Evolutionary conservation across 2,888 invertebrate species (phyloP).

Genomic region (Nemotelus nigrinus): DNA sequence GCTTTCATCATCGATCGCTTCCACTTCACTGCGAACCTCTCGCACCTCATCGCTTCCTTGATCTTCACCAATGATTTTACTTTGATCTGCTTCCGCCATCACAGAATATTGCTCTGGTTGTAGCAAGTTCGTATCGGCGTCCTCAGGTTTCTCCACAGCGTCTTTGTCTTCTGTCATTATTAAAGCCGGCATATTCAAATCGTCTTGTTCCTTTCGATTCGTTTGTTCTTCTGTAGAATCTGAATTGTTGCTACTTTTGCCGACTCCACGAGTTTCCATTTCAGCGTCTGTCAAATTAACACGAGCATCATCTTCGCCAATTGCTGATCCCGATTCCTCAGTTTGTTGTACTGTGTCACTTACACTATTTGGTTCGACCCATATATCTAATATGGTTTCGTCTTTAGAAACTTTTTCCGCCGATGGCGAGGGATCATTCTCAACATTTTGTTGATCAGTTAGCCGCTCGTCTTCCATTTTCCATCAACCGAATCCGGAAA

Average conservation of each 20-base stretch:
- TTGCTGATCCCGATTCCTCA: conserved; percentile 4
- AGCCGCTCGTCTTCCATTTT: conserved; percentile 30
- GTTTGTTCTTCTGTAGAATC: too few species aligned
- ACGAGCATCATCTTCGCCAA: conserved; percentile 6
- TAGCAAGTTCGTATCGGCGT: neutral
- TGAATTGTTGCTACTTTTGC: neutral
- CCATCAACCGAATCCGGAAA: neutral
- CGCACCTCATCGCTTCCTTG: neutral
- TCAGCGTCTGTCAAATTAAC: conserved; percentile 30
- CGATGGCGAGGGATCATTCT: neutral
- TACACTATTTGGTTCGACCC: neutral
- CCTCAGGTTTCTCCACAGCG: too few species aligned
- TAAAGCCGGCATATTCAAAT: too few species aligned
- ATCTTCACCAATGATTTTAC: neutral
- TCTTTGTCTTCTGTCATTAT: too few species aligned
- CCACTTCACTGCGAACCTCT: conserved; percentile 13
- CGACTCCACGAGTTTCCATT: neutral
- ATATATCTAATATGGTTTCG: neutral
- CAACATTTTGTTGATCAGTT: neutral
- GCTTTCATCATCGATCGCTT: neutral
- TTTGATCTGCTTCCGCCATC: neutral
- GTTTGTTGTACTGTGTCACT: conserved; percentile 4
- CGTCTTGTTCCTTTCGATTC: too few species aligned
- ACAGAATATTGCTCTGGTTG: neutral
- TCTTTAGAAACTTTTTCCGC: neutral